Conservation (phyloP, 2,113 vertebrate species). For the Phocoena phocoena region DNA sequence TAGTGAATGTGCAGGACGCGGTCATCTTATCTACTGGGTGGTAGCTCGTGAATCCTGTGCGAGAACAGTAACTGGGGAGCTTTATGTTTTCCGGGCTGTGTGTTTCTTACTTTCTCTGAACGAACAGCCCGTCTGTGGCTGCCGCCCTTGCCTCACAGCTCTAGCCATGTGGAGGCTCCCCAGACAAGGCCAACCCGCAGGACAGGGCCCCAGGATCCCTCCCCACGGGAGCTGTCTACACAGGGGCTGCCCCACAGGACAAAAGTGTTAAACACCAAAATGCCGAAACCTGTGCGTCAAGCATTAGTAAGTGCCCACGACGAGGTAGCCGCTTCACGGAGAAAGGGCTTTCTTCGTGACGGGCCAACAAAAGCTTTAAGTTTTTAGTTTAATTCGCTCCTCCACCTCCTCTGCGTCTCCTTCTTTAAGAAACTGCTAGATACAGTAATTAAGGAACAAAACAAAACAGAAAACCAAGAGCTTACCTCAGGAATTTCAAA, state of each 20-base stretch:
- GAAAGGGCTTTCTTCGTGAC: not conserved
- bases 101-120: not conserved
- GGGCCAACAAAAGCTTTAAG: not conserved
- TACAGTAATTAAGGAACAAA: not conserved
- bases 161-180: accelerated
- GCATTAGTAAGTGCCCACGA: not conserved
- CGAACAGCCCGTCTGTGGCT: accelerated
- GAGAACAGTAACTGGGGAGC: not conserved
- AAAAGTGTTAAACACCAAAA: not conserved
- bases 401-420: accelerated
- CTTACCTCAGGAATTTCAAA: conserved; percentile 82
- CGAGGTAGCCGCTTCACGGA: not conserved
- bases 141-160: not conserved
- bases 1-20: accelerated
- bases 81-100: not conserved
- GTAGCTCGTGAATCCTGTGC: not conserved
- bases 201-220: not conserved
- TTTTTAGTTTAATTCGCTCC: not conserved
- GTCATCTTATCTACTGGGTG: not conserved
- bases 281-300: not conserved
- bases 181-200: not conserved
- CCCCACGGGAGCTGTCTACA: accelerated
- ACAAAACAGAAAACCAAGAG: not conserved
- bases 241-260: too few relatives aligned
- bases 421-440: not conserved